Percentiles rank a stretch among this genome's conserved stretches.
phyloP scores from a whole-genome alignment of 1,140 invertebrate genomes.

The Papilio aristodemus region DNA sequence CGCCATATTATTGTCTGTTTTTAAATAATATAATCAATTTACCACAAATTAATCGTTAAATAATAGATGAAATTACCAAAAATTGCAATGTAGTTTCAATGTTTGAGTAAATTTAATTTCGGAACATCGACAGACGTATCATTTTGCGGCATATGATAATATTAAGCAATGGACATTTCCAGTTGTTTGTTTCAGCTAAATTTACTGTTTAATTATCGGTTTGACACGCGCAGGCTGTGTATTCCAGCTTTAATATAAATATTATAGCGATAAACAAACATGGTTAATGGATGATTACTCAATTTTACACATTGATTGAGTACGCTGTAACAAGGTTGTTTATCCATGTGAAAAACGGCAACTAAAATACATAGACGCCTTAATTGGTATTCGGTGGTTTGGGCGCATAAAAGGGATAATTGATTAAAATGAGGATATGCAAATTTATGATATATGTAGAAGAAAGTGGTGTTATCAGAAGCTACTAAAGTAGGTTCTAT shows the following conservation, averaged over 20 bases:
- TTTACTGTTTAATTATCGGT: slow-evolving; percentile 32
- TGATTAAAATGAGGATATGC: not conserved
- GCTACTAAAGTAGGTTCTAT: too few relatives aligned
- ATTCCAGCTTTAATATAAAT: slow-evolving; percentile 28
- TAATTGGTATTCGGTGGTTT: not conserved
- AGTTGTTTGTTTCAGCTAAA: slow-evolving; percentile 25
- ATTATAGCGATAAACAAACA: slow-evolving; percentile 8
- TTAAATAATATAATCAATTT: too few relatives aligned
- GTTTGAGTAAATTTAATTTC: not conserved
- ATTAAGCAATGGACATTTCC: not conserved
- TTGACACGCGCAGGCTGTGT: slow-evolving; percentile 1
- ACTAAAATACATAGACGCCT: slow-evolving; percentile 1
- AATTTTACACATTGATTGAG: slow-evolving; percentile 5
- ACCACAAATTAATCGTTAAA: too few relatives aligned
- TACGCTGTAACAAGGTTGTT: slow-evolving; percentile 1
- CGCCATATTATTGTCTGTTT: too few relatives aligned
- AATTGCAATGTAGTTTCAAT: not conserved
- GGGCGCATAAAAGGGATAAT: not conserved
- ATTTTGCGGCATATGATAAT: not conserved
- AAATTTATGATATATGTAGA: not conserved
- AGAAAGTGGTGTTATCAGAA: too few relatives aligned
- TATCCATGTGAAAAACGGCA: not conserved
- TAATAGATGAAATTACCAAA: not conserved
- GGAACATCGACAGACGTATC: not conserved
- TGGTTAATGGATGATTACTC: slow-evolving; percentile 16